Evolutionary conservation across 2,797 vertebrate genomes (phyloP), one percentile per base, ranked within the genome.

Genomic region (Betta splendens): DNA sequence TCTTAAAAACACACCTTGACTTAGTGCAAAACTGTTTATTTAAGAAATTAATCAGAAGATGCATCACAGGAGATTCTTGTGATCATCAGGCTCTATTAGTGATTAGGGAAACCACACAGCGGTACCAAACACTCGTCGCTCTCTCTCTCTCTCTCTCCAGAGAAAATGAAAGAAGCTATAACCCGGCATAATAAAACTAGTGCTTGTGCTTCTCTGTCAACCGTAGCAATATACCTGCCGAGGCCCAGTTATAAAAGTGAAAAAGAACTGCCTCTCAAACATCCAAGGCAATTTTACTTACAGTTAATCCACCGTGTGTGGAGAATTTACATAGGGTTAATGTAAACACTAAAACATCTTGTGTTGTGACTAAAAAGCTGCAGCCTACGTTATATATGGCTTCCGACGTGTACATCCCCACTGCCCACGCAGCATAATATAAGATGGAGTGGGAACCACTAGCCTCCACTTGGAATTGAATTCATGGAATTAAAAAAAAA

Each of bases 81-180:
- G 5, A 4, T 20, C 7, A 5, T 5, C 32, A 22, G 15, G 13
- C 11, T 51, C 8, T 9, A 17, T 35, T 20, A 35, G 9, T 35
- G 22, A 46, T 53, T 23, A 36, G 31, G 12, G 44, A 16, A 44
- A 3, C 39, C 36, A 39, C 35, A 46, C 29, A 31, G 28, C 55
- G 15, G 49, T 13, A 40, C 22, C 16, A 33, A 33, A 20, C 23
- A 51, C 23, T 38, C n/a, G n/a, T n/a, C n/a, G n/a, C n/a, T n/a
- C n/a, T n/a, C n/a, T n/a, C n/a, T n/a, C n/a, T n/a, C n/a, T 6
- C 2, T 33, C 31, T 52, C 16, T 50, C 42, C 9, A 31, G 16
- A 47, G 44, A n/a, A 68, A 60, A 40, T 8, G 2, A 46, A 4
- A 12, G 25, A 33, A 65, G n/a, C 23, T 32, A n/a, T 16, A 57